These are phyloP conservation scores for Calonectris borealis DNA, from an alignment of 2,113 vertebrate species.

Conservation along the genomic window DNA sequence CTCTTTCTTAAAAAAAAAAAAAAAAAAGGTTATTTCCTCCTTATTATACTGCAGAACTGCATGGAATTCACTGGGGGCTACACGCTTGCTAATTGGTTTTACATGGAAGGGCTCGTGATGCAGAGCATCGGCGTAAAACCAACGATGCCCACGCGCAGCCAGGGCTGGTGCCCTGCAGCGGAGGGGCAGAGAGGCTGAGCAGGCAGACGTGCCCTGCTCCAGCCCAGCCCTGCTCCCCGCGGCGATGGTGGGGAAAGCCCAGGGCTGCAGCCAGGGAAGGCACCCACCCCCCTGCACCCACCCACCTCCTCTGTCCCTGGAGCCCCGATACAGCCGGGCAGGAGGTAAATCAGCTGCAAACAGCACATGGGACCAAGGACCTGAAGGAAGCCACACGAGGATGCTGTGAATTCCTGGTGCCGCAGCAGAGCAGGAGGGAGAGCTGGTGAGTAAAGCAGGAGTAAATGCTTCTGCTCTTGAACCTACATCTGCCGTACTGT, in stretches of 20 bases:
- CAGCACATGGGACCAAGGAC: neutral
- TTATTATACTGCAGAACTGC: neutral
- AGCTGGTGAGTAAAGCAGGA: neutral
- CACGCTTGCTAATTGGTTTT: neutral
- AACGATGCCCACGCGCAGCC: neutral
- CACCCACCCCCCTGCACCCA: neutral
- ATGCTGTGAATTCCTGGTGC: neutral
- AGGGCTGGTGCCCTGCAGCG: neutral
- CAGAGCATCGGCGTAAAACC: too few relatives aligned
- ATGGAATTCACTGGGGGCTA: neutral
- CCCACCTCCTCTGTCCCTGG: neutral
- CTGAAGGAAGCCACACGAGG: neutral
- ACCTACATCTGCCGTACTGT: neutral
- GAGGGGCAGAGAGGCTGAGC: neutral
- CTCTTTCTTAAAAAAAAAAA: neutral
- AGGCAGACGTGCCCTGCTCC: accelerated
- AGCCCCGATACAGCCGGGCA: neutral
- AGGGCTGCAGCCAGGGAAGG: neutral
- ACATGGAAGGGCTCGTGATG: neutral
- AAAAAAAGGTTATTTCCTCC: neutral
- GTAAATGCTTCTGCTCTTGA: neutral
- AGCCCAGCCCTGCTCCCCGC: neutral
- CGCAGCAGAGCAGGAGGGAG: neutral
- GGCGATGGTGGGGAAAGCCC: neutral
- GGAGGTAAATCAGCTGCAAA: neutral